Base-by-base conservation (phyloP, 2,888 invertebrate genomes). In the Trichopoda pennipes region DNA sequence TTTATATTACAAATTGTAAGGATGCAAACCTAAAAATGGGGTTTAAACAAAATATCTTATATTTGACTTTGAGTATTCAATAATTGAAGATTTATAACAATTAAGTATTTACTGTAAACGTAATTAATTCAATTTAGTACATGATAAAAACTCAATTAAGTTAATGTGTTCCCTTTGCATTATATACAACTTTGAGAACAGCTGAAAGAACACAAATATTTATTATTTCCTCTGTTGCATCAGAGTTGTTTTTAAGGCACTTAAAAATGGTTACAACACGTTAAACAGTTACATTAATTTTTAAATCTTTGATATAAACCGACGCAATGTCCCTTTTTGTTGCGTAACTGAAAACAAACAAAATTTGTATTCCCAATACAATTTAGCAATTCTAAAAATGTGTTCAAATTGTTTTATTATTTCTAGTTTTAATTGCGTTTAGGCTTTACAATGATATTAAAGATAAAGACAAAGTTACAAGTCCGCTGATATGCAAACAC, bases 371-470 rank as follows among this genome's bases (percentile, higher is more conserved):
- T 63, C 55, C 38, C 16, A 75, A 60, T 49, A 51, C 44, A 16
- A 16, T 68, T 60, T 32, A n/a, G 38, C 19, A 9, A 38, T 35
- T 51, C n/a, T 58, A 60, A 47, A 81, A 61, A 69, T 78, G 47
- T 63, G 63, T 63, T 78, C 58, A 69, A 69, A 69, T 74, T 76
- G 55, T 61, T 79, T 55, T 75, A 63, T 82, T 75, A 75, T 72
- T 82, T 72, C 55, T 79, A 78, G 69, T 78, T 81, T 56, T 60
- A 73, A 73, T 61, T 47, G 12, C 56, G 32, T 32, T 47, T 23
- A 69, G 17, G 47, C 63, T 35, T 23, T 38, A 60, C 44, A 55
- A 66, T 14, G 78, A 64, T 70, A 79, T 60, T 81, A 78, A 55
- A 32, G 23, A 75, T n/a, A 81, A 61, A 72, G 23, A 51, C 51